These are phyloP conservation scores for Cydia strobilella DNA, from an alignment of 1,140 invertebrate species.

Conservation along the genomic window DNA sequence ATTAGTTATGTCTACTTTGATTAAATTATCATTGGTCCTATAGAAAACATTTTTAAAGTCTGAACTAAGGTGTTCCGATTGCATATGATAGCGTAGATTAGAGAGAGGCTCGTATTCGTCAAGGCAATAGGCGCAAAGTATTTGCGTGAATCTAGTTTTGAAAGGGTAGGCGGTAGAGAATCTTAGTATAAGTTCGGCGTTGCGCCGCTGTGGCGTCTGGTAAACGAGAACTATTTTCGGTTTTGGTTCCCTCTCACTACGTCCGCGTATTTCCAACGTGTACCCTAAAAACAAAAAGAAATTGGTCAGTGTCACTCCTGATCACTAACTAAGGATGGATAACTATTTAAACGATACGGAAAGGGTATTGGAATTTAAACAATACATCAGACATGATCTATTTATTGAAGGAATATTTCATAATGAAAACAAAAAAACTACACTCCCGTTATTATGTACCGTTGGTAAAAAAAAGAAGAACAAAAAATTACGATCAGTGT, in stretches of 20 bases:
- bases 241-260: constrained; percentile 60
- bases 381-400: constrained; percentile 15
- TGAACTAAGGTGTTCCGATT: constrained; percentile 53
- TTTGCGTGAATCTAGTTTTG: constrained; percentile 70
- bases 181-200: constrained; percentile 69
- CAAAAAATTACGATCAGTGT: not conserved
- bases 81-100: constrained; percentile 59
- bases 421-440: constrained; percentile 36
- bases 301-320: constrained; percentile 60
- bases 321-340: constrained; percentile 9
- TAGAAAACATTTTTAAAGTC: constrained; percentile 72
- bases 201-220: constrained; percentile 69
- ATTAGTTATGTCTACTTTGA: constrained; percentile 70
- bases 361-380: constrained; percentile 2
- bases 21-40: constrained; percentile 66
- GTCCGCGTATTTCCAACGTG: constrained; percentile 65
- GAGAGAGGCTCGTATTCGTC: constrained; percentile 60
- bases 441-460: not conserved
- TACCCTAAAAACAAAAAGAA: constrained; percentile 76
- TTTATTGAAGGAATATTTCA: constrained; percentile 34
- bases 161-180: constrained; percentile 71
- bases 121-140: constrained; percentile 70
- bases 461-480: too few species aligned
- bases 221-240: constrained; percentile 71
- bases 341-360: not conserved